phyloP scores from a whole-genome alignment of 2,113 vertebrate species.

The Uropsilus gracilis region DNA sequence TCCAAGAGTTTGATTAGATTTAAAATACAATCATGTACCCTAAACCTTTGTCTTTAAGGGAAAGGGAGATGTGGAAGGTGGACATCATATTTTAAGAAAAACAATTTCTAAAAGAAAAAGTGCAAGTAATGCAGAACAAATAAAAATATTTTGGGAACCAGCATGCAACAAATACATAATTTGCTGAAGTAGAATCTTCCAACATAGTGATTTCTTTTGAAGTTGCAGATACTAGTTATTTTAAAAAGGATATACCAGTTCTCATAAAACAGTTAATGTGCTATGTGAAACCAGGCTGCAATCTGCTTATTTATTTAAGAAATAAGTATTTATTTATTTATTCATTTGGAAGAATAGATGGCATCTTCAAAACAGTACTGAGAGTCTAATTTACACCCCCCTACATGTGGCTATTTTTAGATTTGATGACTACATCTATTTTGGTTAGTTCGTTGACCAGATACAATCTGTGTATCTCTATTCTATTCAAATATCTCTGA shows the following conservation, averaged over 20 bases:
- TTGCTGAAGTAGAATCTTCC: conserved; percentile 8
- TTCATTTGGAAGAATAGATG: conserved; percentile 48
- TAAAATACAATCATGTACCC: background rate
- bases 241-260: conserved; percentile 28
- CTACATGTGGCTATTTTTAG: conserved; percentile 48
- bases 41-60: background rate
- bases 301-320: conserved; percentile 52
- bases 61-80: background rate
- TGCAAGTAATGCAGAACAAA: background rate
- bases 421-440: background rate
- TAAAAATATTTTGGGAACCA: conserved; percentile 16
- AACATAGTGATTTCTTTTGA: background rate
- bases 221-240: background rate
- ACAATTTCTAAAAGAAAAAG: background rate
- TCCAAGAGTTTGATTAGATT: background rate
- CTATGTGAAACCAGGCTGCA: conserved; percentile 3
- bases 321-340: conserved; percentile 41
- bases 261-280: background rate
- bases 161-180: background rate
- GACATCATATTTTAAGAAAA: background rate
- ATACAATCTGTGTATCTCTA: background rate
- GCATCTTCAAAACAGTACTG: background rate
- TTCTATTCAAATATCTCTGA: conserved; percentile 37
- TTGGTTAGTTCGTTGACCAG: background rate
- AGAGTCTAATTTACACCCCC: background rate